Percentiles rank a stretch among this genome's conserved stretches.
phyloP scores from a whole-genome alignment of 1,140 invertebrate species.

The Anastrepha obliqua region DNA sequence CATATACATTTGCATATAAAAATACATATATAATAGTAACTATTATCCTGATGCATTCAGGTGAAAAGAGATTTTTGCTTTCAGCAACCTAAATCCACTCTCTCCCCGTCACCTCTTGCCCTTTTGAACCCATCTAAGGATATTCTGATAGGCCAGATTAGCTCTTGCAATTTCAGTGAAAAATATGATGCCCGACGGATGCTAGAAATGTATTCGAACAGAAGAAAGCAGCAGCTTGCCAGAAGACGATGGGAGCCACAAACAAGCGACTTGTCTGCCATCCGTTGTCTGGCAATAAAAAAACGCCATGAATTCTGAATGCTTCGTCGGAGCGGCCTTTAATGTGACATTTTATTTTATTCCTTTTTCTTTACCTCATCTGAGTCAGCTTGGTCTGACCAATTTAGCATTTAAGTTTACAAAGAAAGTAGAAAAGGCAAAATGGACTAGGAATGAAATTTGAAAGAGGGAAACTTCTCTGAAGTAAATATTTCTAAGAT shows the following conservation, averaged over 20 bases:
- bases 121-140: constrained; percentile 12
- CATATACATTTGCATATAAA: neutral
- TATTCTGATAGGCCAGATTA: constrained; percentile 41
- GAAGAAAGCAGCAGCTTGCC: constrained; percentile 41
- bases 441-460: neutral
- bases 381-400: constrained; percentile 18
- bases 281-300: constrained; percentile 6
- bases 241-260: constrained; percentile 27
- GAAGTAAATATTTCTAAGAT: constrained; percentile 22
- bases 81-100: constrained; percentile 32
- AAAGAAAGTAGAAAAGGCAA: constrained; percentile 15
- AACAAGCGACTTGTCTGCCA: constrained; percentile 11
- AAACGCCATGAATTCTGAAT: neutral
- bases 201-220: constrained; percentile 27
- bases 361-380: neutral
- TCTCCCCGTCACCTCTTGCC: neutral
- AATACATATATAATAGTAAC: constrained; percentile 32
- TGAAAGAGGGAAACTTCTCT: constrained; percentile 28
- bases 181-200: constrained; percentile 51
- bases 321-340: constrained; percentile 26
- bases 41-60: constrained; percentile 52
- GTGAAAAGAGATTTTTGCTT: constrained; percentile 51
- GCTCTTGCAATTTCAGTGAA: constrained; percentile 27
- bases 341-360: constrained; percentile 35
- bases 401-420: constrained; percentile 44